These are phyloP conservation scores for Polyploca ridens DNA, from an alignment of 2,888 invertebrate species.

Conservation along the genomic window DNA sequence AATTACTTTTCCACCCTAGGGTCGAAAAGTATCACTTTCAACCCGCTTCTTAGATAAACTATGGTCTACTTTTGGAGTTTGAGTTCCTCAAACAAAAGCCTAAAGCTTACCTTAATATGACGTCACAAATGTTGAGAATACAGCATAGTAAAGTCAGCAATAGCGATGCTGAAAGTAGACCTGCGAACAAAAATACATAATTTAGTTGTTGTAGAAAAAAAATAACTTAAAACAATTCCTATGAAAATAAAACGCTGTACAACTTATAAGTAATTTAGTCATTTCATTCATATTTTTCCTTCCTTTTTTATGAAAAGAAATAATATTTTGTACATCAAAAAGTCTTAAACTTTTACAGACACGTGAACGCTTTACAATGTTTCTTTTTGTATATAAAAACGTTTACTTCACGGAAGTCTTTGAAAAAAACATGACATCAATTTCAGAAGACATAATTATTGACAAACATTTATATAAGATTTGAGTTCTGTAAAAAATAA, in stretches of 20 bases:
- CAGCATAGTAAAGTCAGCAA: conserved; percentile 54
- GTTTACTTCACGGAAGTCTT: neutral
- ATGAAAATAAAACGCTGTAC: neutral
- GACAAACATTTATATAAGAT: neutral
- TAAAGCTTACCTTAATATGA: conserved; percentile 51
- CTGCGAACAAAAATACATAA: conserved; percentile 46
- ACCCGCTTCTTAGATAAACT: no score
- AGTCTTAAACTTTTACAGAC: neutral
- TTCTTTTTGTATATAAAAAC: neutral
- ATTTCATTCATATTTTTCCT: neutral
- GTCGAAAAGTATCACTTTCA: no score
- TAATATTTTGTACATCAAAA: neutral
- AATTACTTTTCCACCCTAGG: no score
- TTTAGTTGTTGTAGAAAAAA: neutral
- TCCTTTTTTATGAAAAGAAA: no score
- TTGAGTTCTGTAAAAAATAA: neutral
- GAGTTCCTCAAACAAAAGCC: neutral
- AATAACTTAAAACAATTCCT: neutral
- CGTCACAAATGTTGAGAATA: conserved; percentile 45
- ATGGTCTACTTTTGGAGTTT: no score
- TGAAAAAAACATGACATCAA: neutral
- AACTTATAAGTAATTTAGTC: neutral
- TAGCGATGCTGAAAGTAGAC: conserved; percentile 56
- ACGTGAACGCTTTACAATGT: neutral
- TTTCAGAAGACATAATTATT: neutral